Base-by-base conservation (phyloP, 2,113 vertebrate species). In the Forbesichthys agassizii region DNA sequence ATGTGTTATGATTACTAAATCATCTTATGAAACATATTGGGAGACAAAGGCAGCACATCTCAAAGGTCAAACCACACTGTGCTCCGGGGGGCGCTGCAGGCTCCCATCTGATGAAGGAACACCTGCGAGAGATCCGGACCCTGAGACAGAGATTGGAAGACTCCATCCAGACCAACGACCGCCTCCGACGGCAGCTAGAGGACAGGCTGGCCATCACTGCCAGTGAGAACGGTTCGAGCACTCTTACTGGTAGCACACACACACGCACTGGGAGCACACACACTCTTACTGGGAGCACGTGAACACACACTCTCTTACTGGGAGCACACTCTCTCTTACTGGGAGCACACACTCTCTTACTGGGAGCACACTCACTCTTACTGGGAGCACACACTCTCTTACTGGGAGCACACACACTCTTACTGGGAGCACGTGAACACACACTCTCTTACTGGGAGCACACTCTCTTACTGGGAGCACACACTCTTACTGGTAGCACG, bases 81-180 rank as follows among this genome's bases (percentile, higher is more conserved):
- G 27, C 13, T 18, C 27, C 20, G 16, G 55, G 16, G 16, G 48
- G 5, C 33, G 12, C 33, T 68, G 46, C 33, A 96, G 95, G 93
- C 16, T 75, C 95, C 4, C 94, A 95, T 56, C 81, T 98, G 74
- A 92, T 97, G 76, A 94, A 95, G 68, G 95, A 96, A 48, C 95
- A 98, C 64, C 88, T 98, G 69, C 74, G 86, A 3, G 96, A 98
- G 88, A 96, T 97, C 73, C 87, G 93, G 52, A 91, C 81, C 78
- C 92, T 98, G 57, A 93, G 93, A 6, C 94, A 93, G 83, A 92
- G 92, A 48, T 91, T 98, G 0, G 95, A 96, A 74, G 96, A 97
- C 63, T 97, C 96, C 79, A 98, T 98, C 81, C 92, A 93, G 78
- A 95, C 92, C 80, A 96, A 98, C 0, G 94, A 98, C 64, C 91